Conservation (phyloP, 2,797 vertebrate genomes). For the Synanceia verrucosa region DNA sequence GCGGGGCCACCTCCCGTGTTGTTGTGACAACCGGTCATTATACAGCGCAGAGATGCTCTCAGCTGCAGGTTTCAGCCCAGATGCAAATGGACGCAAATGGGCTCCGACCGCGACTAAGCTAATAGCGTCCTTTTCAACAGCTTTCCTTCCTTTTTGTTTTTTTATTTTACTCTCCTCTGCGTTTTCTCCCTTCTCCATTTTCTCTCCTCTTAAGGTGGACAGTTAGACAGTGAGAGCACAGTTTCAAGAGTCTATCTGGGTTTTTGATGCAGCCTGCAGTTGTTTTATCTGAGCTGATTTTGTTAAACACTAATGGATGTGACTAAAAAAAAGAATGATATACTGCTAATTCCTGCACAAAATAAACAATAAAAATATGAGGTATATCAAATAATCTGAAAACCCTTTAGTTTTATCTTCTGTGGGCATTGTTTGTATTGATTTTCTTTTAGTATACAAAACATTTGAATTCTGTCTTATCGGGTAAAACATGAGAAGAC, state of each 20-base stretch:
- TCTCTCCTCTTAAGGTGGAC: constrained; percentile 86
- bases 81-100: constrained; percentile 99
- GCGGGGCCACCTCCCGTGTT: constrained; percentile 96
- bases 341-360: neutral
- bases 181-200: constrained; percentile 1
- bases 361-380: rapidly evolving
- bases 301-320: neutral
- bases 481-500: neutral
- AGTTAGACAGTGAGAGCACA: constrained; percentile 64
- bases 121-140: constrained; percentile 89
- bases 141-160: constrained; percentile 62
- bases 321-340: neutral
- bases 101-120: constrained; percentile 93
- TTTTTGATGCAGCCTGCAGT: constrained; percentile 14
- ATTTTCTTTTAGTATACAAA: neutral
- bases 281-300: neutral
- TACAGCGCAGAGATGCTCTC: constrained; percentile 94
- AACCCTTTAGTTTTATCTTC: neutral
- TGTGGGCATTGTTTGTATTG: neutral
- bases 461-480: neutral
- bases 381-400: neutral
- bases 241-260: constrained; percentile 1
- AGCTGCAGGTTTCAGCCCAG: constrained; percentile 94
- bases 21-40: constrained; percentile 99
- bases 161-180: constrained; percentile 45